Percentiles rank a stretch among this genome's conserved stretches.
Conservation (phyloP, 2,113 vertebrate species). For the Pseudopipra pipra region DNA sequence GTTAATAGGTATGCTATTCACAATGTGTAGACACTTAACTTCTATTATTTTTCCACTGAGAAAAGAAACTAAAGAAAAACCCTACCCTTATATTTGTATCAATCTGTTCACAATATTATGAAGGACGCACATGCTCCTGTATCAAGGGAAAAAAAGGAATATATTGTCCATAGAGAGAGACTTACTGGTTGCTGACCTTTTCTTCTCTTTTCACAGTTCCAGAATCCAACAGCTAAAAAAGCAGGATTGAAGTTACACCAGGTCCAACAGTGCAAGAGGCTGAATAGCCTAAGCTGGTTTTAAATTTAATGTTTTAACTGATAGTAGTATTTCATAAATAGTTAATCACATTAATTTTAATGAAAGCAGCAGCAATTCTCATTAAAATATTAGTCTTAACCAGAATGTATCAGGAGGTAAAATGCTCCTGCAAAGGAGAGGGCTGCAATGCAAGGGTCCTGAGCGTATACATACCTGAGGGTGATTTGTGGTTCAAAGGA, state of each 20-base stretch:
- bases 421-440: background rate
- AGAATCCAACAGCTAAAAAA: background rate
- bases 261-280: background rate
- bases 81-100: background rate
- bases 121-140: background rate
- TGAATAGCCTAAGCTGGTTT: background rate
- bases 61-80: background rate
- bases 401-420: background rate
- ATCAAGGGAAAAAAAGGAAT: background rate
- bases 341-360: background rate
- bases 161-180: background rate
- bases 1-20: background rate
- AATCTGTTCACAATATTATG: background rate
- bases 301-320: background rate
- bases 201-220: background rate
- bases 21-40: background rate
- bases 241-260: background rate
- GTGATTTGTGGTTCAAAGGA: background rate
- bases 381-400: background rate
- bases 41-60: background rate
- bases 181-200: background rate
- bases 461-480: rapidly evolving
- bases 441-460: background rate
- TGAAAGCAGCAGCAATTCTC: background rate
- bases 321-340: background rate